Conservation (phyloP, 2,113 vertebrate genomes). For the Pedionomus torquatus region DNA sequence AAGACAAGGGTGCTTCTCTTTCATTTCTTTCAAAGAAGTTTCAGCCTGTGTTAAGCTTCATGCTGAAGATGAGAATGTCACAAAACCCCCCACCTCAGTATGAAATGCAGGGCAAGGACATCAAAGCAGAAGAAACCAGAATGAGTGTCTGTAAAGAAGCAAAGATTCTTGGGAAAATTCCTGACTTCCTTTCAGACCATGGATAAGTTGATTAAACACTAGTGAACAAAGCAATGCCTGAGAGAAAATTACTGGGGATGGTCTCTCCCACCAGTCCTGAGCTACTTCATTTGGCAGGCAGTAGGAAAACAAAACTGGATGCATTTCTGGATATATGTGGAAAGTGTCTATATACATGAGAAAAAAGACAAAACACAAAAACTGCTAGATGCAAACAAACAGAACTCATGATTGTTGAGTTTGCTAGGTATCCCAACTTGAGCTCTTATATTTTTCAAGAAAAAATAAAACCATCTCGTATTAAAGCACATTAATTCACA, state of each 20-base stretch:
- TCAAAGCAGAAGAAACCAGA: slow-evolving; percentile 20
- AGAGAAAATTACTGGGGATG: background rate
- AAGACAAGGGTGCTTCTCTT: background rate
- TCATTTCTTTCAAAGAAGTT: background rate
- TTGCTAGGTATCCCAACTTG: background rate
- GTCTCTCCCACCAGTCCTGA: background rate
- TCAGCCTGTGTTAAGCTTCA: background rate
- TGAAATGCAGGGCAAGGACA: background rate
- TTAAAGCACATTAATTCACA: background rate
- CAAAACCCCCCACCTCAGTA: background rate
- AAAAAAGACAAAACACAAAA: background rate
- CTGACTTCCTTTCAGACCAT: slow-evolving; percentile 2
- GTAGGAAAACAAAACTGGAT: background rate
- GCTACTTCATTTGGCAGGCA: background rate
- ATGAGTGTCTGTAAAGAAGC: background rate
- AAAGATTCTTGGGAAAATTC: background rate
- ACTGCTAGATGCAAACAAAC: background rate
- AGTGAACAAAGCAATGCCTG: background rate
- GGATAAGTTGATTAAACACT: slow-evolving; percentile 15
- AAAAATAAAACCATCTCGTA: background rate
- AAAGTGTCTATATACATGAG: background rate
- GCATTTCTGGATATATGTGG: background rate
- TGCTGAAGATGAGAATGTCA: background rate
- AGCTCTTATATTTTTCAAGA: background rate
- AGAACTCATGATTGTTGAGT: background rate